Base-by-base conservation (phyloP, 2,797 vertebrate genomes). In the Aulostomus chinensis region DNA sequence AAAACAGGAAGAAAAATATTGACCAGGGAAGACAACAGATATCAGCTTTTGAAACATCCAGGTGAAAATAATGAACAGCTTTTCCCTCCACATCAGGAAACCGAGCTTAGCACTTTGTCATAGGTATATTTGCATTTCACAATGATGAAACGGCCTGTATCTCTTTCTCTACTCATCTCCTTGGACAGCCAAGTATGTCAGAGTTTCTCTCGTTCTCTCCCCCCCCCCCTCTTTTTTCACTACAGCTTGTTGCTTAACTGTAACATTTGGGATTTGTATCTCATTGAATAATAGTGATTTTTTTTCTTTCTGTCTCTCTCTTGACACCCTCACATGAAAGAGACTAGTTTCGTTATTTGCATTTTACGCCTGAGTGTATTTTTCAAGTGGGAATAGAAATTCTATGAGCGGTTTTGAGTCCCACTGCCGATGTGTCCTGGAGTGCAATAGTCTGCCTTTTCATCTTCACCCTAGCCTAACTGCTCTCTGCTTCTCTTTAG, bases 361-460 rank as follows among this genome's bases (percentile, higher is more conserved):
- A 87, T 89, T 87, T 80, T 74, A 79, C 42, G 81, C 81, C 77
- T 73, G 66, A 74, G 77, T 84, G 71, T 86, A 74, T 81, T 83
- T 84, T 86, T 76, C 83, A 78, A 73, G 63, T 45, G 75, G 86
- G 80, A 86, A 88, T 85, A 80, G 73, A 86, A 78, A 81, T 82
- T 75, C 62, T 70, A 57, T 73, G 80, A 78, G 69, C 45, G 22
- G 55, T 68, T 67, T 75, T 14, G 49, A 76, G 76, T 84, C 83
- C 77, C 78, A 70, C 58, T 12, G 52, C 77, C 75, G 79, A 76
- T 58, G 76, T 83, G 77, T 85, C 81, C 80, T 84, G 75, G 61
- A 85, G 81, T 86, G 70, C 79, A 75, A 83, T 69, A 78, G 78
- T 66, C 62, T 63, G 71, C 64, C 83, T 86, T 89, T 88, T 87